Percentiles rank a stretch among this genome's conserved stretches.
phyloP scores from a whole-genome alignment of 1,140 invertebrate species.

The Ctenoplectra terminalis region DNA sequence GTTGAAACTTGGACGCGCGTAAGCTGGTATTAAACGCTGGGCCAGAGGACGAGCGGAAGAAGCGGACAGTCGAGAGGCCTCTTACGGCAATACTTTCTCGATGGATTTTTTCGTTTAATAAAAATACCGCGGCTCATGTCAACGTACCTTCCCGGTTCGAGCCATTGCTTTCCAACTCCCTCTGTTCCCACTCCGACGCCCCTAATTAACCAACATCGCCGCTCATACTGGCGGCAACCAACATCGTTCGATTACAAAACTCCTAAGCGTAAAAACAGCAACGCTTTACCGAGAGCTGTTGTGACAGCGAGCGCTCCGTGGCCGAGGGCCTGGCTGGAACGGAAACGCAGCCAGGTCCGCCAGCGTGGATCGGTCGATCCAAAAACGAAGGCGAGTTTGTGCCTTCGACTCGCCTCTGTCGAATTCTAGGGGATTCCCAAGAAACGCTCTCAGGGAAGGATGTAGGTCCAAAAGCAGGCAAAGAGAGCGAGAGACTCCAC shows the following conservation, averaged over 20 bases:
- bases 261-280: neutral
- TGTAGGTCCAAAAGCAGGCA: slow-evolving; percentile 40
- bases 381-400: slow-evolving; percentile 25
- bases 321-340: neutral
- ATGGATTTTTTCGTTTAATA: slow-evolving; percentile 16
- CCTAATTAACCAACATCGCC: slow-evolving; percentile 19
- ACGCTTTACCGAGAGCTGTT: neutral
- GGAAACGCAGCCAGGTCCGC: neutral
- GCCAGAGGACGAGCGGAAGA: neutral
- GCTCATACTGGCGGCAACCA: neutral
- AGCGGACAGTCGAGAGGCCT: neutral
- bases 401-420: neutral
- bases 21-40: neutral
- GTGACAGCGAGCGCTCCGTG: neutral
- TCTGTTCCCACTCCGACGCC: neutral
- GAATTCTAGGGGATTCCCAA: slow-evolving; percentile 58
- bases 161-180: slow-evolving; percentile 22
- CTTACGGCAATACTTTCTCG: slow-evolving; percentile 26
- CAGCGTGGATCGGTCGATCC: slow-evolving; percentile 2
- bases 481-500: slow-evolving; percentile 29
- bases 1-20: neutral
- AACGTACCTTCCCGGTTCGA: slow-evolving; percentile 7
- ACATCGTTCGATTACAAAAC: slow-evolving; percentile 40
- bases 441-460: slow-evolving; percentile 46
- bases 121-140: slow-evolving; percentile 12